Conservation (phyloP, 37 sponge, comb jelly and placozoan genomes). For the Cliona cf. orientalis region DNA sequence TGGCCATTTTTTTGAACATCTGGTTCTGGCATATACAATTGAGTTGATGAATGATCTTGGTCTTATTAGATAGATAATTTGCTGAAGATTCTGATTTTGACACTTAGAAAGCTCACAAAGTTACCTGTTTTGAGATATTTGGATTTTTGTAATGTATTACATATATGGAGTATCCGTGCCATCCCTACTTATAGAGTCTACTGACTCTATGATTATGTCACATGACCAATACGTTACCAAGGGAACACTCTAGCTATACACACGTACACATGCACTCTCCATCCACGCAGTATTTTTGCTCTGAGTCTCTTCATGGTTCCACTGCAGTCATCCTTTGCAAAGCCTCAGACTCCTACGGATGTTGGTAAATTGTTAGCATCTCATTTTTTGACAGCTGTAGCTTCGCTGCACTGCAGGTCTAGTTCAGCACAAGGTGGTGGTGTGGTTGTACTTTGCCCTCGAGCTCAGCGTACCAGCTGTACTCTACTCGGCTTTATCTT, state of each 20-base stretch:
- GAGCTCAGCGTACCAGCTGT: slow-evolving; percentile 30
- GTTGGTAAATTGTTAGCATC: slow-evolving; percentile 7
- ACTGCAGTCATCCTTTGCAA: slow-evolving; percentile 71
- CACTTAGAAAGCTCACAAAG: no score
- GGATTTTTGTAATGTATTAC: no score
- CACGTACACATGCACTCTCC: neutral
- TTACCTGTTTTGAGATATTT: no score
- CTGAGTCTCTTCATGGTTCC: slow-evolving; percentile 65
- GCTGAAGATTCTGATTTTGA: no score
- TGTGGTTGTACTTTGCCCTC: slow-evolving; percentile 29
- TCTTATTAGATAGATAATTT: no score
- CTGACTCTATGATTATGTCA: neutral
- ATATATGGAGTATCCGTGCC: neutral
- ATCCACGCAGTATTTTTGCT: slow-evolving; percentile 31
- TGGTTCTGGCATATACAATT: no score
- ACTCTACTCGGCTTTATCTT: slow-evolving; percentile 9
- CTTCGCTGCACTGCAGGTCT: slow-evolving; percentile 14
- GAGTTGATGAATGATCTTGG: no score
- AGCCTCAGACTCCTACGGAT: slow-evolving; percentile 31
- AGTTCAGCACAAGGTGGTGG: slow-evolving; percentile 43
- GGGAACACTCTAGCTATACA: neutral
- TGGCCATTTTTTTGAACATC: no score
- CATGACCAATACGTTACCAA: neutral
- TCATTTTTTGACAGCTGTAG: neutral
- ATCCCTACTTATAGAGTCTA: neutral